Evolutionary conservation across 2,797 vertebrate species (phyloP).

Genomic region (Rallus crepitans): DNA sequence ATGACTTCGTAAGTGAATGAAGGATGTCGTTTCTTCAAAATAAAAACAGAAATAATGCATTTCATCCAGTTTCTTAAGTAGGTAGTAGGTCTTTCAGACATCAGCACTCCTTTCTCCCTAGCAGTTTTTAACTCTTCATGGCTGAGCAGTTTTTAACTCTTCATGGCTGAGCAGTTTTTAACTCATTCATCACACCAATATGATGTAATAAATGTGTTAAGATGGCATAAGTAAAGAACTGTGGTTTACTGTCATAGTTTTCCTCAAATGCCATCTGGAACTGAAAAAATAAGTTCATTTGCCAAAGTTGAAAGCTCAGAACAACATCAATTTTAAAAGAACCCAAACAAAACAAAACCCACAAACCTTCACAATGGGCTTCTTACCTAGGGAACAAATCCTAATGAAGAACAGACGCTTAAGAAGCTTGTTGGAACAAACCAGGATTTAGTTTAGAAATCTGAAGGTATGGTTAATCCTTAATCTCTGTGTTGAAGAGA

Average conservation of each 20-base stretch:
- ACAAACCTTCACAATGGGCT: not conserved
- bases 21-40: conserved; percentile 84
- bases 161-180: not conserved
- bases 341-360: not conserved
- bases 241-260: not conserved
- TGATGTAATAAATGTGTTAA: not conserved
- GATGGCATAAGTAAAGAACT: not conserved
- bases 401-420: not conserved
- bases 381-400: not conserved
- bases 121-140: not conserved
- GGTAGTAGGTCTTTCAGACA: not conserved
- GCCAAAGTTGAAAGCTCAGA: not conserved
- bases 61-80: not conserved
- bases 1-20: conserved; percentile 94
- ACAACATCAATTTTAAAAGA: not conserved
- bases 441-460: not conserved
- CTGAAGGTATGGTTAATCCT: not conserved
- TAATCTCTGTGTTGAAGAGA: not conserved
- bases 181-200: not conserved
- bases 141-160: not conserved
- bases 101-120: not conserved
- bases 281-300: not conserved
- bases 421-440: not conserved
- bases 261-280: not conserved
- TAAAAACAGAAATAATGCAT: conserved; percentile 31